phyloP scores from a whole-genome alignment of 2,113 vertebrate genomes.

The Rana temporaria region DNA sequence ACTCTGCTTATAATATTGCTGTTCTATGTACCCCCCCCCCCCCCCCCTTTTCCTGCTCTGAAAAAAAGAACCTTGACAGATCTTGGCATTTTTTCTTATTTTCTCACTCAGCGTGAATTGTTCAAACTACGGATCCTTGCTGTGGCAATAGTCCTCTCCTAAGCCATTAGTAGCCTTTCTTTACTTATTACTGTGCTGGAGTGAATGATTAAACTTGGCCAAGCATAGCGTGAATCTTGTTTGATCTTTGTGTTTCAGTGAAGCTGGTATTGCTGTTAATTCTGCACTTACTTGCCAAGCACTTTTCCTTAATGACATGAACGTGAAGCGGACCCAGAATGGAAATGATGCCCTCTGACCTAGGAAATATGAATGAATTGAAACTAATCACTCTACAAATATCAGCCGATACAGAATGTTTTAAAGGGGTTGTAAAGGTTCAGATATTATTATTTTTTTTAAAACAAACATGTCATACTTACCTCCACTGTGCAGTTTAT shows the following conservation, averaged over 20 bases:
- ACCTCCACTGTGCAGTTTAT: no score
- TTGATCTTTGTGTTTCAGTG: conserved; percentile 58
- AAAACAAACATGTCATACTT: no score
- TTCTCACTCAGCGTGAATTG: not conserved
- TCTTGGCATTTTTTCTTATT: not conserved
- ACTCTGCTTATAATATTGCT: no score
- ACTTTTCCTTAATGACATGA: conserved; percentile 59
- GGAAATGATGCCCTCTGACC: conserved; percentile 1
- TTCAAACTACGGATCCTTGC: not conserved
- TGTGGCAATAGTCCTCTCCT: not conserved
- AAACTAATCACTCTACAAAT: not conserved
- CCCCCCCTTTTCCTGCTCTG: no score
- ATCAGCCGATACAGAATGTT: not conserved
- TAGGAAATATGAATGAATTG: not conserved
- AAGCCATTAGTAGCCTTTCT: not conserved
- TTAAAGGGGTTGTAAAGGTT: no score
- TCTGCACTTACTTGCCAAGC: conserved; percentile 53
- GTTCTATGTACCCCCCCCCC: no score
- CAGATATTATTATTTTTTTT: no score
- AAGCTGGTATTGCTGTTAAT: conserved; percentile 59
- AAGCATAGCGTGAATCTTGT: conserved; percentile 55
- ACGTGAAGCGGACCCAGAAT: conserved; percentile 54
- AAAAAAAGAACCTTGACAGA: no score
- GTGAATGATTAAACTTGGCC: conserved; percentile 37
- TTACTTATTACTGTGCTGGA: not conserved